Conservation (phyloP, 2,888 invertebrate genomes). For the Celastrina argiolus region DNA sequence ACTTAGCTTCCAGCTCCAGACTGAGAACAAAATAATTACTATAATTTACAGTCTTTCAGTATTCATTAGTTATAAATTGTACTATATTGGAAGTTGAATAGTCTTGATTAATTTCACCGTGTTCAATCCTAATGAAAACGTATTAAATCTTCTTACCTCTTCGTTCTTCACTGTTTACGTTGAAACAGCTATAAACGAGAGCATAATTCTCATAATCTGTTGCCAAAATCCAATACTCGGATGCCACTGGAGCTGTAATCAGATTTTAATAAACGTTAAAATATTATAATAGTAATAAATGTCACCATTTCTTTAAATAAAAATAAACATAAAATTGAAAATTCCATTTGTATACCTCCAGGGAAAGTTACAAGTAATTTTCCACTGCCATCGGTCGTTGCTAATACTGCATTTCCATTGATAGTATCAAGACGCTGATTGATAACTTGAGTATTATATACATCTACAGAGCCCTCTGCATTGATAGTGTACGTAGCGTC, state of each 20-base stretch:
- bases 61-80: too few relatives aligned
- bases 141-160: conserved; percentile 57
- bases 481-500: conserved; percentile 45
- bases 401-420: conserved; percentile 44
- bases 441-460: conserved; percentile 51
- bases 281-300: conserved; percentile 31
- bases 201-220: conserved; percentile 80
- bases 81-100: too few relatives aligned
- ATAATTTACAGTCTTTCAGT: background rate
- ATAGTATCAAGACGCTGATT: conserved; percentile 41
- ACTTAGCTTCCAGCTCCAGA: conserved; percentile 55
- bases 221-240: conserved; percentile 44
- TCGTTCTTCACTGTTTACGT: conserved; percentile 55
- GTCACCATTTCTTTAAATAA: too few relatives aligned
- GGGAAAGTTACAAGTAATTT: conserved; percentile 79
- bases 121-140: too few relatives aligned
- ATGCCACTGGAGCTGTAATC: conserved; percentile 34
- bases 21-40: conserved; percentile 35
- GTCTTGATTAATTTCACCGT: too few relatives aligned
- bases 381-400: conserved; percentile 77
- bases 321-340: too few relatives aligned
- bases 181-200: conserved; percentile 79
- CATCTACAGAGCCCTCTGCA: conserved; percentile 38
- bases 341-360: too few relatives aligned
- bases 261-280: background rate